A percentile compares a stretch with the other conserved stretches of the same genome.
phyloP scores from a whole-genome alignment of 2,888 invertebrate genomes.

The Cryptocephalus primarius region DNA sequence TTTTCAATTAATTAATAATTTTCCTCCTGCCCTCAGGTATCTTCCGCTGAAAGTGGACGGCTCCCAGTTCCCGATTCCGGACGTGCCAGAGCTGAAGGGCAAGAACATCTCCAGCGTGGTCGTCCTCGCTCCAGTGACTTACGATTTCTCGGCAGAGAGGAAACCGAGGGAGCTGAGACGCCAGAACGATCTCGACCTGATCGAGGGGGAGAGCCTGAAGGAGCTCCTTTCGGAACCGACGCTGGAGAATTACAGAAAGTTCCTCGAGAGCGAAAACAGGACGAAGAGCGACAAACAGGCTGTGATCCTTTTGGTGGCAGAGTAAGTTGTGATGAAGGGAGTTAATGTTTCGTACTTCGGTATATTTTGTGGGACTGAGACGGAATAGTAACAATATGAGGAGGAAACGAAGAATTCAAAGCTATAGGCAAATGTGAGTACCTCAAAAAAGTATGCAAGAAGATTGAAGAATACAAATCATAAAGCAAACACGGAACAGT shows the following conservation, averaged over 20 bases:
- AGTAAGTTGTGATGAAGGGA: constrained; percentile 62
- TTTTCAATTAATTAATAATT: too few relatives aligned
- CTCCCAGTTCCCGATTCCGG: constrained; percentile 74
- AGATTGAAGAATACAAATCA: too few relatives aligned
- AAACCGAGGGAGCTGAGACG: constrained; percentile 45
- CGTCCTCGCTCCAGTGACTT: constrained; percentile 72
- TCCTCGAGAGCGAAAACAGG: constrained; percentile 67
- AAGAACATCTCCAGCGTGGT: constrained; percentile 76
- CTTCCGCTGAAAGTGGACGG: constrained; percentile 76
- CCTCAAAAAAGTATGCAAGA: too few relatives aligned
- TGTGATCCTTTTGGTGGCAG: constrained; percentile 70
- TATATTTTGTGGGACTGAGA: too few relatives aligned
- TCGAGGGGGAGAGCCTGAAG: constrained; percentile 58
- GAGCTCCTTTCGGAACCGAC: constrained; percentile 64
- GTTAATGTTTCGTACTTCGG: too few relatives aligned
- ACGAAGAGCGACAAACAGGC: constrained; percentile 68
- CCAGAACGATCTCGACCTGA: constrained; percentile 25
- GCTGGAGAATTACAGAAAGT: constrained; percentile 65
- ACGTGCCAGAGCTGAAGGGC: constrained; percentile 61
- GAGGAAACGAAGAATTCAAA: too few relatives aligned
- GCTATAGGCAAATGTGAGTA: too few relatives aligned
- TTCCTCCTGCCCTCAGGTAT: constrained; percentile 46
- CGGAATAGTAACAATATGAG: too few relatives aligned
- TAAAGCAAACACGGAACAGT: too few relatives aligned
- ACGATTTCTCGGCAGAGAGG: constrained; percentile 45